Conservation (phyloP, 1,140 invertebrate species). For the Zaprionus camerounensis region DNA sequence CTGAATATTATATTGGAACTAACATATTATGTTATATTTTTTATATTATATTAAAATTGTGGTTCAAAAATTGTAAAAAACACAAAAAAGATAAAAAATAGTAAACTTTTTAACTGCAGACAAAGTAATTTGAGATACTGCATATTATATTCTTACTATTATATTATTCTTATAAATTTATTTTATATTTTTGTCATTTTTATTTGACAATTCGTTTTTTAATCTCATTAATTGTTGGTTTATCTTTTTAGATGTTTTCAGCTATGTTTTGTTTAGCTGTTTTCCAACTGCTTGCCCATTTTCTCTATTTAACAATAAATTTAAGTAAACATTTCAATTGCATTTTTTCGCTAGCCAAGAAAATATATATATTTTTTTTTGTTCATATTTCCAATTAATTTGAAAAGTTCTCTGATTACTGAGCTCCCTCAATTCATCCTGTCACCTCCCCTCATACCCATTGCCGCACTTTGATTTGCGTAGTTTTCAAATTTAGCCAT, state of each 20-base stretch:
- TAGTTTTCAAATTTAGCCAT: conserved; percentile 58
- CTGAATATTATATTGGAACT: no score
- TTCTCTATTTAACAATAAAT: neutral
- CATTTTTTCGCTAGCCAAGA: conserved; percentile 1
- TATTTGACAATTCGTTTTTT: neutral
- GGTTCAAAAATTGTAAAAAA: no score
- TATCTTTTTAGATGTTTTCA: neutral
- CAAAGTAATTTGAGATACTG: no score
- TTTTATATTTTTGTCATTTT: neutral
- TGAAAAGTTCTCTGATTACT: conserved; percentile 23
- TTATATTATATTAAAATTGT: no score
- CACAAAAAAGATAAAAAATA: no score
- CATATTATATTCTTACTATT: no score
- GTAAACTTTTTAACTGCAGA: no score
- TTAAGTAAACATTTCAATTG: conserved; percentile 5
- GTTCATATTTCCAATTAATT: conserved; percentile 1
- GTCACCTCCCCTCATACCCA: neutral
- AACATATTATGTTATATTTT: no score
- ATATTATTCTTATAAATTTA: no score
- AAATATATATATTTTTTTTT: neutral
- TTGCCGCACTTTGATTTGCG: conserved; percentile 57
- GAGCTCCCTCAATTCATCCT: neutral
- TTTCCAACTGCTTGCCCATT: neutral
- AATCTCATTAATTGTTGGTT: neutral
- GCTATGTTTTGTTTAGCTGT: neutral